Percentiles rank a stretch among this genome's conserved stretches.
phyloP scores from a whole-genome alignment of 2,797 vertebrate genomes.

The Falco novaeseelandiae region DNA sequence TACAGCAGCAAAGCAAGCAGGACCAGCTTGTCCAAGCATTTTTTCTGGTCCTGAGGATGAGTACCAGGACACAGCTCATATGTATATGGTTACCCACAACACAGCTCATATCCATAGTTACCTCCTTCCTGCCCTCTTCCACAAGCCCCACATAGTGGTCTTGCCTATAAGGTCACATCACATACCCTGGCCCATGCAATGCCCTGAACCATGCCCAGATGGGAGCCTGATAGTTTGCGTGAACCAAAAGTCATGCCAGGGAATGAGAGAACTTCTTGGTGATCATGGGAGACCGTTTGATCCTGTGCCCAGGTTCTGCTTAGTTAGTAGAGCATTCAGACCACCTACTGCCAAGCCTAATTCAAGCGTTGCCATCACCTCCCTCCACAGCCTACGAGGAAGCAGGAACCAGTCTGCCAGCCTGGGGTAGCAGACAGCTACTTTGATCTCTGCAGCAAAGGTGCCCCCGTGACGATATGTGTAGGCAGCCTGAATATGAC shows the following conservation, averaged over 20 bases:
- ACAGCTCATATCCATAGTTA: background rate
- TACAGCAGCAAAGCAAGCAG: background rate
- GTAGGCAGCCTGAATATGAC: background rate
- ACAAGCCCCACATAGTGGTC: background rate
- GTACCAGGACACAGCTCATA: background rate
- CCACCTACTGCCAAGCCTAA: background rate
- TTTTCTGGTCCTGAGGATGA: background rate
- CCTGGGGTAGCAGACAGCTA: background rate
- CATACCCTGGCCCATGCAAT: background rate
- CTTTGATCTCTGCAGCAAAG: background rate
- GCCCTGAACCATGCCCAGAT: background rate
- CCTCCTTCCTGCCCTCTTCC: background rate
- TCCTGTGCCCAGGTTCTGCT: background rate
- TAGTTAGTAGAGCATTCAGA: background rate
- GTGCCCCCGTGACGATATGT: rapidly evolving
- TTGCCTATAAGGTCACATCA: background rate
- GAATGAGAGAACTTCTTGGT: background rate
- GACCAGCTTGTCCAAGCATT: background rate
- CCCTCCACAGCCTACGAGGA: background rate
- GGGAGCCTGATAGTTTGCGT: background rate
- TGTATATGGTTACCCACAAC: background rate
- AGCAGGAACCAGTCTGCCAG: background rate
- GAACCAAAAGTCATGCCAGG: background rate
- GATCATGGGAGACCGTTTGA: background rate
- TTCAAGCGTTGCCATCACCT: background rate